phyloP scores from a whole-genome alignment of 2,888 invertebrate genomes.

The Synanthedon formicaeformis region DNA sequence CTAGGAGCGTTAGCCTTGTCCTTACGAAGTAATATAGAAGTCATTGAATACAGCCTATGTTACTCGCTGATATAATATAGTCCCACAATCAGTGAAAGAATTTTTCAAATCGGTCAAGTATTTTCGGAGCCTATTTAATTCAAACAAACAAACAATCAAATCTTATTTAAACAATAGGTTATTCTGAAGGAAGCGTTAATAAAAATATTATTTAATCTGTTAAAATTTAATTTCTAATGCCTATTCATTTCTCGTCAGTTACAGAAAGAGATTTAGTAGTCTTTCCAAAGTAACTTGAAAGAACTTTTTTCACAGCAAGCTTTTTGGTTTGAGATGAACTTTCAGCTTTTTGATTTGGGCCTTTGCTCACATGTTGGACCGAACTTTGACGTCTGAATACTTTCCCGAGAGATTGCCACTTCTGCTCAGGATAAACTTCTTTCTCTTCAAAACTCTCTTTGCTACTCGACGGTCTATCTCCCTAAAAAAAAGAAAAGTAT shows the following conservation, averaged over 20 bases:
- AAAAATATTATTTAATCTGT: too few relatives aligned
- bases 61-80: too few relatives aligned
- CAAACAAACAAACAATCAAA: too few relatives aligned
- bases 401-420: conserved; percentile 64
- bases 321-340: conserved; percentile 44
- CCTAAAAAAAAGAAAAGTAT: conserved; percentile 29
- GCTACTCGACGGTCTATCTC: conserved; percentile 46
- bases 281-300: conserved; percentile 59
- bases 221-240: too few relatives aligned
- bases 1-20: too few relatives aligned
- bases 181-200: too few relatives aligned
- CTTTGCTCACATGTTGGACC: conserved; percentile 44
- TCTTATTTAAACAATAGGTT: too few relatives aligned
- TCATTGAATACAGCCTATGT: too few relatives aligned
- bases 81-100: too few relatives aligned
- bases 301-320: conserved; percentile 48
- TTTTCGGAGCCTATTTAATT: too few relatives aligned
- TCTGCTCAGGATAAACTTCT: conserved; percentile 50
- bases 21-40: too few relatives aligned
- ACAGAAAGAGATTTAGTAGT: conserved; percentile 28
- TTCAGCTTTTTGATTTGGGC: conserved; percentile 39
- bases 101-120: too few relatives aligned
- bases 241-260: conserved; percentile 30
- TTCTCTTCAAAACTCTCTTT: conserved; percentile 47
- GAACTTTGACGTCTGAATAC: conserved; percentile 59